phyloP scores from a whole-genome alignment of 1,140 invertebrate genomes.

The Aphelinus certus region DNA sequence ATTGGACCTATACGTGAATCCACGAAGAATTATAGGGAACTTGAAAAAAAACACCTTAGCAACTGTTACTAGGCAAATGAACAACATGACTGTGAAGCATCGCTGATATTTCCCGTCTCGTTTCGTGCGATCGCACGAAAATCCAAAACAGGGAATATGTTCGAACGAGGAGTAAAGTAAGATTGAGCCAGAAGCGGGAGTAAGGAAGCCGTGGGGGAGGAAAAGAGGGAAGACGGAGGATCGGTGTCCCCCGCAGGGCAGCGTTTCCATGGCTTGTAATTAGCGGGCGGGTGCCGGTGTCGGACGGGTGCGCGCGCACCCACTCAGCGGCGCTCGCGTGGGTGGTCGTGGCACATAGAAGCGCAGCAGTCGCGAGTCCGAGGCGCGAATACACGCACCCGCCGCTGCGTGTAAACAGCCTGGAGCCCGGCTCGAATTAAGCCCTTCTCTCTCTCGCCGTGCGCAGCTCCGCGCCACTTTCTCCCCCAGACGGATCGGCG shows the following conservation, averaged over 20 bases:
- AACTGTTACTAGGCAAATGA: too few relatives aligned
- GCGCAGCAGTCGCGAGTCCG: slow-evolving; percentile 30
- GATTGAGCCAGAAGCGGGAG: too few relatives aligned
- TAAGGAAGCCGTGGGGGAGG: too few relatives aligned
- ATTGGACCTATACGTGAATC: too few relatives aligned
- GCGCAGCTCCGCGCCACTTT: not conserved
- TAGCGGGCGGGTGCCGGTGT: slow-evolving; percentile 1
- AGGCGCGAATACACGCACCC: slow-evolving; percentile 45
- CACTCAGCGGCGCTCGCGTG: slow-evolving; percentile 30
- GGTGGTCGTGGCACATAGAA: slow-evolving; percentile 12
- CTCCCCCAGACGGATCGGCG: not conserved
- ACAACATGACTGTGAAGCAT: too few relatives aligned
- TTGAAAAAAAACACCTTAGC: too few relatives aligned
- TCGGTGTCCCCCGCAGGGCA: slow-evolving; percentile 11
- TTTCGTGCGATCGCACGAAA: too few relatives aligned
- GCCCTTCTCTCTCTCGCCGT: slow-evolving; percentile 15
- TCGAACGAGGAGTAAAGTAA: too few relatives aligned
- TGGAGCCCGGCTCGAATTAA: slow-evolving; percentile 44
- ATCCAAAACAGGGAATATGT: too few relatives aligned
- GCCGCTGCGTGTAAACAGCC: slow-evolving; percentile 48
- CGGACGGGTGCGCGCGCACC: not conserved
- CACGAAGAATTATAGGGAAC: too few relatives aligned
- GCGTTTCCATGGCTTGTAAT: slow-evolving; percentile 36
- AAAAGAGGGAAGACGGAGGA: not conserved
- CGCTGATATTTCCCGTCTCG: too few relatives aligned